phyloP scores from a whole-genome alignment of 1,140 invertebrate genomes.

The Drosophila parvula region DNA sequence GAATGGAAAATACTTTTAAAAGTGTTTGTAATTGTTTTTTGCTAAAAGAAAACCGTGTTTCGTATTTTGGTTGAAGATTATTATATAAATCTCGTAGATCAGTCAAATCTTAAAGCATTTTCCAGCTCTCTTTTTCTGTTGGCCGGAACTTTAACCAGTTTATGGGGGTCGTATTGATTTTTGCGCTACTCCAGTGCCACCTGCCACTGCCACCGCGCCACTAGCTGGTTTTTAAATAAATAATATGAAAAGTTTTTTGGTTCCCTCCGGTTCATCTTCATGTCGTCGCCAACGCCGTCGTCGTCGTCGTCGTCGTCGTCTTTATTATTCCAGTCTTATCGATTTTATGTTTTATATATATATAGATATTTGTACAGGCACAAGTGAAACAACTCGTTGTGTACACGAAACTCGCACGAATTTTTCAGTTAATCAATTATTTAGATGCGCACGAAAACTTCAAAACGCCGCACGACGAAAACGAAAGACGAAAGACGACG shows the following conservation, averaged over 20 bases:
- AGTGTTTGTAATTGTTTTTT: no score
- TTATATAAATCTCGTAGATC: neutral
- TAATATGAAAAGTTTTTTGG: conserved; percentile 64
- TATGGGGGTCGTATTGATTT: conserved; percentile 47
- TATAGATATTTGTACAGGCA: conserved; percentile 13
- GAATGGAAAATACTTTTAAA: no score
- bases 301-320: conserved; percentile 37
- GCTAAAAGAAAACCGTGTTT: no score
- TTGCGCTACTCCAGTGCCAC: neutral
- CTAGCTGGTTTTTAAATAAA: conserved; percentile 67
- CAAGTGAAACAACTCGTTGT: conserved; percentile 38
- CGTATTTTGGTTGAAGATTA: neutral
- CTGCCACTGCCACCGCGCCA: neutral
- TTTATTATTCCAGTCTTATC: conserved; percentile 70
- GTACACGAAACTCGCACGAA: conserved; percentile 64
- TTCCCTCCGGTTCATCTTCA: conserved; percentile 32
- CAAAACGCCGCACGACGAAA: conserved; percentile 60
- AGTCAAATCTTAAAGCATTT: conserved; percentile 13
- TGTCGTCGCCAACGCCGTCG: conserved; percentile 32
- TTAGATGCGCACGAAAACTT: conserved; percentile 81
- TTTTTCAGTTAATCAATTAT: conserved; percentile 80
- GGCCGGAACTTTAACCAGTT: conserved; percentile 23
- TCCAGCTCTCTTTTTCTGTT: neutral
- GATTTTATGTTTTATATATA: conserved; percentile 58
- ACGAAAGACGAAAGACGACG: conserved; percentile 25